These are phyloP conservation scores for Sisyra nigra DNA, from an alignment of 2,888 invertebrate species.

Conservation along the genomic window DNA sequence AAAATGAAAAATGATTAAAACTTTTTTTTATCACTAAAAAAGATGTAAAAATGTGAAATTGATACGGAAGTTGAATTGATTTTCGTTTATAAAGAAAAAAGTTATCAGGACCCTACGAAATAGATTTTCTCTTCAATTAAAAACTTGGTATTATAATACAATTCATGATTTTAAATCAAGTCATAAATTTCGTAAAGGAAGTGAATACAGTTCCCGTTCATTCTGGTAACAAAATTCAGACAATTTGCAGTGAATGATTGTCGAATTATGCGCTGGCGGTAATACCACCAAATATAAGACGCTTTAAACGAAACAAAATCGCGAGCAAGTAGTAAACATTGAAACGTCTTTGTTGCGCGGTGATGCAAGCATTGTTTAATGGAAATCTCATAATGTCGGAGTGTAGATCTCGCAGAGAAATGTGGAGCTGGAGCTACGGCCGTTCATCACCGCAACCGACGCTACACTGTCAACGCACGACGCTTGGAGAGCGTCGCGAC, in stretches of 20 bases:
- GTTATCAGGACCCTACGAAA: no score
- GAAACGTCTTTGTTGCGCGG: neutral
- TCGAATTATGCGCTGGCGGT: constrained; percentile 6
- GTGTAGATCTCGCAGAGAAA: neutral
- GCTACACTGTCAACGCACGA: constrained; percentile 6
- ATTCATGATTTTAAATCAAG: constrained; percentile 1
- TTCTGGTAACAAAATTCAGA: constrained; percentile 6
- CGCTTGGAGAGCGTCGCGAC: neutral
- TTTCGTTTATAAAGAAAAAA: no score
- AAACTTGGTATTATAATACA: no score
- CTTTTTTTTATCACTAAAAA: no score
- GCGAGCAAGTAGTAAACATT: no score
- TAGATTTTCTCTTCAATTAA: no score
- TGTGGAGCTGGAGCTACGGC: neutral
- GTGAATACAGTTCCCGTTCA: neutral
- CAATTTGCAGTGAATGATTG: constrained; percentile 9
- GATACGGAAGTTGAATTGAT: no score
- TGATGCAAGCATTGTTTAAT: constrained; percentile 3
- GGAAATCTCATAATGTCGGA: constrained; percentile 1
- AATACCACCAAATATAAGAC: no score
- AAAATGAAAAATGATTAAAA: no score
- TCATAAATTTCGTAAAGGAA: constrained; percentile 3
- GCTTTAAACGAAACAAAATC: no score
- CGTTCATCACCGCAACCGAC: constrained; percentile 5
- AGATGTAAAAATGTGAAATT: no score